Percentiles rank a stretch among this genome's conserved stretches.
phyloP scores from a whole-genome alignment of 2,797 vertebrate genomes.

The Hozukius guyotensis region DNA sequence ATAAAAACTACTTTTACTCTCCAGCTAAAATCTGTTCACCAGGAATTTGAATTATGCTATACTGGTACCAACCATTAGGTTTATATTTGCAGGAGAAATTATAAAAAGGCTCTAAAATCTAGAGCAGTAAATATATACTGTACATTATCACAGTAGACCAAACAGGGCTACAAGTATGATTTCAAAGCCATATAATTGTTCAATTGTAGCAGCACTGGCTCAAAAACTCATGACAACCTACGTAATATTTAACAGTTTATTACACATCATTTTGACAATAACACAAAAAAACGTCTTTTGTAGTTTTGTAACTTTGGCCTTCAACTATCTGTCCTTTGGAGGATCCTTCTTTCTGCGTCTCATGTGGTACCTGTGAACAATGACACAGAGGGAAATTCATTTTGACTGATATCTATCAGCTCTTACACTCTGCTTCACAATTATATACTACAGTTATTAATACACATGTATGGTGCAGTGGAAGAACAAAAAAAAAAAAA shows the following conservation, averaged over 20 bases:
- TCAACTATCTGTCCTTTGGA: constrained; percentile 88
- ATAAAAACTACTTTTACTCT: too few relatives aligned
- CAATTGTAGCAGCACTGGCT: not conserved
- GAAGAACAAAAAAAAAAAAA: not conserved
- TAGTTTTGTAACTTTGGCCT: not conserved
- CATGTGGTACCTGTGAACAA: constrained; percentile 84
- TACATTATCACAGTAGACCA: not conserved
- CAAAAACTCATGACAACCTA: constrained; percentile 16
- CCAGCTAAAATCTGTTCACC: too few relatives aligned
- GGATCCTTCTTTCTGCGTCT: constrained; percentile 88
- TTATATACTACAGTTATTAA: not conserved
- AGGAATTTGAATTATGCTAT: too few relatives aligned
- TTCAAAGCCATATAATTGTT: not conserved
- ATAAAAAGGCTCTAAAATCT: not conserved
- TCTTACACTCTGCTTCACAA: not conserved
- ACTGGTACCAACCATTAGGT: too few relatives aligned
- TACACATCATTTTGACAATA: constrained; percentile 51
- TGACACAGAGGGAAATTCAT: constrained; percentile 14
- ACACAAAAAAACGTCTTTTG: constrained; percentile 18
- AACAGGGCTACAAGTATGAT: not conserved
- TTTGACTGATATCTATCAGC: not conserved
- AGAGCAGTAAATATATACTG: not conserved
- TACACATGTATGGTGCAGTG: too few relatives aligned
- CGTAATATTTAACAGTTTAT: constrained; percentile 64
- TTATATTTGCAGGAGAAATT: not conserved